A percentile compares a stretch with the other conserved stretches of the same genome.
Evolutionary conservation across 2,113 vertebrate genomes (phyloP).

Genomic region (Furnarius figulus): DNA sequence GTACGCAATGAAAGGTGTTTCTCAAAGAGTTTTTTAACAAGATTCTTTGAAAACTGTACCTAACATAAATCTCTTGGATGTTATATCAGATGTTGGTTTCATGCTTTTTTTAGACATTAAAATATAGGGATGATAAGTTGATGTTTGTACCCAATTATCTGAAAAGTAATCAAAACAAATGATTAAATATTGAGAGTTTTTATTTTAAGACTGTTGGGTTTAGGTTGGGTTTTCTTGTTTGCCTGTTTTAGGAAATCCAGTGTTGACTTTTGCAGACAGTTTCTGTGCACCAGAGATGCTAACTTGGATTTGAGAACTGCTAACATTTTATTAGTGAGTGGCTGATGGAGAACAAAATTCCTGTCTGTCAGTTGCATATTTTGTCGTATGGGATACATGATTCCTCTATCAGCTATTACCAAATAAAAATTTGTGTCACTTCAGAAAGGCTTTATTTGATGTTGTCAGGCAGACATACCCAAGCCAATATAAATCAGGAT

Average conservation of each 20-base stretch:
- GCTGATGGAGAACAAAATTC: background rate
- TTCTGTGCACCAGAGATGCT: background rate
- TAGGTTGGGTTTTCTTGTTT: background rate
- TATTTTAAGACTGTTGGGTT: background rate
- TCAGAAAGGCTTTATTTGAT: background rate
- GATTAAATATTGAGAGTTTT: background rate
- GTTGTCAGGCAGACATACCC: background rate
- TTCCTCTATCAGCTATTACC: background rate
- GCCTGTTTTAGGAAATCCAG: conserved; percentile 9
- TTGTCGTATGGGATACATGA: background rate
- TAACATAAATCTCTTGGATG: background rate
- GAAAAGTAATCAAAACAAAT: conserved; percentile 26
- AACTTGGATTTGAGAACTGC: background rate
- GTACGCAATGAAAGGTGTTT: background rate
- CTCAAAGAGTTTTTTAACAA: background rate
- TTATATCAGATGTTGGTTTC: background rate
- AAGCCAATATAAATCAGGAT: background rate
- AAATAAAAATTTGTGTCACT: background rate
- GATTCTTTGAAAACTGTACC: background rate
- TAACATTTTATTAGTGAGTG: background rate
- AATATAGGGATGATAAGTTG: background rate
- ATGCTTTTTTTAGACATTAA: background rate
- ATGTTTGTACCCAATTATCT: background rate
- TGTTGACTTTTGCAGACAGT: background rate
- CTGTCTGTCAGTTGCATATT: background rate